Evolutionary conservation across 2,888 invertebrate species (phyloP), one percentile per base, ranked within the genome.

Genomic region (Eucriotettix oculatus): DNA sequence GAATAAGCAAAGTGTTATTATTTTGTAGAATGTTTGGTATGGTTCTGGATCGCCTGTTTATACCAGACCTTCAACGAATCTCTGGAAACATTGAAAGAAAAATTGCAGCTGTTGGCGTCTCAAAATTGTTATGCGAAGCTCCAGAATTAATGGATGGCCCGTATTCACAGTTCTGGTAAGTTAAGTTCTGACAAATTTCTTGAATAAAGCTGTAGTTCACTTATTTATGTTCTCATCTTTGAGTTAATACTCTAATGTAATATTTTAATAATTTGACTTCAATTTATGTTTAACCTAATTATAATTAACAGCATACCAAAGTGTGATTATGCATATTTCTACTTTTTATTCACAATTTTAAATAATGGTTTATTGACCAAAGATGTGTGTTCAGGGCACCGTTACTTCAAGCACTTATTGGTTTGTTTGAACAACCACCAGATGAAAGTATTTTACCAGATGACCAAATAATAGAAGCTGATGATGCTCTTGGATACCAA

Each of bases 71-170:
- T 68, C 90, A 90, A 73, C 93, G 92, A 71, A 86, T 97, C 14
- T 81, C 83, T 12, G 92, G 91, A 1, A 77, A 78, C 56, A 75
- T 86, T 42, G 96, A 98, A 70, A 83, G 90, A 61, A 94, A 94
- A 77, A 87, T 95, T 65, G 89, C 93, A 59, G 90, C 92, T 1
- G 87, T 94, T 48, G 98, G 97, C 59, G 81, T 95, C 67, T 86
- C 87, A 2, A 88, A 87, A 71, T 73, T 98, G 64, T 76, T 98
- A 0, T 86, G 89, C 63, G 91, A 94, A 70, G 81, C 84, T 63
- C 81, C 82, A 0, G 76, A 78, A 63, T 76, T 90, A 74, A 72
- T 84, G 10, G 79, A 81, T 63, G 83, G 84, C 65, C 78, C 79
- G 0, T 91, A 95, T 66, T 67, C 71, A 16, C 64, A 70, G 10